Base-by-base conservation (phyloP, 1,140 invertebrate species). In the Drosophila malerkotliana region DNA sequence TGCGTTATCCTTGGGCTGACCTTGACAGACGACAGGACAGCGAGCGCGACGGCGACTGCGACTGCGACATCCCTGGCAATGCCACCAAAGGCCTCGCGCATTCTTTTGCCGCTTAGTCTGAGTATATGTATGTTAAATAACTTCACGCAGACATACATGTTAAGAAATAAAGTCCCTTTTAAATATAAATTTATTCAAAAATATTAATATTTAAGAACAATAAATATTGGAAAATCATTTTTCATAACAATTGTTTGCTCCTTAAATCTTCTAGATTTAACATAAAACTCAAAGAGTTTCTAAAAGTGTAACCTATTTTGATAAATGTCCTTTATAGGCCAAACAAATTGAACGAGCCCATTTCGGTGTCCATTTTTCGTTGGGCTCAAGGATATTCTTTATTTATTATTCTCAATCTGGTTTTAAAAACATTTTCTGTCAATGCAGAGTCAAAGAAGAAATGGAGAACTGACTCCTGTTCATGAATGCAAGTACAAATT, bases 401-500 rank as follows among this genome's bases (percentile, higher is more conserved):
- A 44, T 44, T 44, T 44, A 7, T 44, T 44, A 18, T 44, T 44
- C 14, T 44, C 41, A 44, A 44, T 44, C 41, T 44, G 41, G 44
- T 24, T 47, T 18, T 47, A 47, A 47, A 44, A 44, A 8, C 14
- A 44, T 44, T 47, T 47, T 47, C 21, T 47, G 18, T 18, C 44
- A 47, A 47, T 47, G 44, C 44, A 24, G 41, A 18, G 41, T 44
- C 9, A 44, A 18, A 18, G 41, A n/a, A n/a, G 39, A 44, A 44
- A 44, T 18, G 47, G 30, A 32, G 14, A 57, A 28, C 41, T 68
- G 71, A 41, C 53, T 48, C 68, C 67, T 82, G 74, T 82, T 82
- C 62, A 83, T 69, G 83, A 83, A 79, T 88, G 83, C 83, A 88
- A 87, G 82, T 89, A 88, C 84, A 90, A 90, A 89, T 88, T 89